A percentile compares a stretch with the other conserved stretches of the same genome.
Evolutionary conservation across 2,888 invertebrate genomes (phyloP).

Genomic region (Muschampia plurimacula): DNA sequence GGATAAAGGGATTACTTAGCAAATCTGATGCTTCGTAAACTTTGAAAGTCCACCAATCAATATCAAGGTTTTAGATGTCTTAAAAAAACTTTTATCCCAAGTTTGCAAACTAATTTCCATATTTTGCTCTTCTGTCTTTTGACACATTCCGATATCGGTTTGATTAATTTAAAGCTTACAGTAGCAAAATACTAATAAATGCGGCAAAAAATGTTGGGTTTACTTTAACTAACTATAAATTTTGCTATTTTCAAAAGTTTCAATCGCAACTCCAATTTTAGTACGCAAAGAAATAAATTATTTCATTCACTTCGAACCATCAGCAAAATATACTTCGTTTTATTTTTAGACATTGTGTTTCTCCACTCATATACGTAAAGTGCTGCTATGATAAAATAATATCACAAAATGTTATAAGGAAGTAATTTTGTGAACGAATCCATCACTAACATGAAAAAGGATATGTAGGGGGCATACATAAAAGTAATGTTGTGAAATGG

Average conservation of each 20-base stretch:
- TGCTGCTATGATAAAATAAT: too few species aligned
- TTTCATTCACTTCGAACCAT: too few species aligned
- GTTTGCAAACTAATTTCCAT: conserved; percentile 51
- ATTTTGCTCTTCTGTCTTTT: conserved; percentile 39
- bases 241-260: too few species aligned
- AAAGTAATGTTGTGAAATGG: neutral
- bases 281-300: too few species aligned
- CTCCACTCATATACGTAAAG: too few species aligned
- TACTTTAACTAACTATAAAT: too few species aligned
- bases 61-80: conserved; percentile 44
- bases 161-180: conserved; percentile 26
- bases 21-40: conserved; percentile 24
- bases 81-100: conserved; percentile 44
- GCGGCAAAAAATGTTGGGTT: too few species aligned
- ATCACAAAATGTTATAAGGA: neutral
- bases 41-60: conserved; percentile 40
- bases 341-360: too few species aligned
- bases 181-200: neutral
- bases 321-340: too few species aligned
- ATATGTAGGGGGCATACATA: neutral
- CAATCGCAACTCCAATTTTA: too few species aligned
- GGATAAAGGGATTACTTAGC: conserved; percentile 20
- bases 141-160: conserved; percentile 10
- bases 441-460: neutral
- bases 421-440: neutral